phyloP scores from a whole-genome alignment of 2,888 invertebrate species.

The Callyntrura sp. region DNA sequence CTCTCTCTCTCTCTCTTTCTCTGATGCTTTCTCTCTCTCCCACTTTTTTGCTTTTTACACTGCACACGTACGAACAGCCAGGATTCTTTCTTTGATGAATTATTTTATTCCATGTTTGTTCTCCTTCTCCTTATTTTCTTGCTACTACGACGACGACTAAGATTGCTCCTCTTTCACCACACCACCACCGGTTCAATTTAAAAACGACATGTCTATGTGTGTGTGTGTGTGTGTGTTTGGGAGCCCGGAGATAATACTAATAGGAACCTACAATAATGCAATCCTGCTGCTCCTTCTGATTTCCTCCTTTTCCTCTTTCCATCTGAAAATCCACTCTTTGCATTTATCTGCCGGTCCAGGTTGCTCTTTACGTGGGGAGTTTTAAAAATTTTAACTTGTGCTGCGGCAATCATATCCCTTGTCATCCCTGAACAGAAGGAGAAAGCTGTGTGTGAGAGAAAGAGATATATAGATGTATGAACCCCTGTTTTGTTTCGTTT shows the following conservation, averaged over 20 bases:
- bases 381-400: background rate
- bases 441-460: too few species aligned
- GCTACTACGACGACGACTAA: background rate
- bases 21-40: too few species aligned
- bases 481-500: slow-evolving; percentile 3
- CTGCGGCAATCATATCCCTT: background rate
- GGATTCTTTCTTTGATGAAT: slow-evolving; percentile 81
- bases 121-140: slow-evolving; percentile 37
- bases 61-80: background rate
- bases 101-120: slow-evolving; percentile 82
- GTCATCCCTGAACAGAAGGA: too few species aligned
- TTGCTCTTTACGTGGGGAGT: background rate
- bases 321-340: background rate
- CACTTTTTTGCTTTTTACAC: slow-evolving; percentile 13
- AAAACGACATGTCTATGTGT: background rate
- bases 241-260: background rate
- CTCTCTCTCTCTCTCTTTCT: slow-evolving; percentile 22
- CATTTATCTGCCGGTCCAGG: background rate
- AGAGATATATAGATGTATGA: background rate
- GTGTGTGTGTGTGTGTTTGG: background rate
- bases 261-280: background rate
- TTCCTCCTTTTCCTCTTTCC: slow-evolving; percentile 59
- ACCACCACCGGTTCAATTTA: background rate
- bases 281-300: slow-evolving; percentile 13
- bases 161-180: background rate